phyloP scores from a whole-genome alignment of 2,797 vertebrate genomes.

The Champsocephalus esox region DNA sequence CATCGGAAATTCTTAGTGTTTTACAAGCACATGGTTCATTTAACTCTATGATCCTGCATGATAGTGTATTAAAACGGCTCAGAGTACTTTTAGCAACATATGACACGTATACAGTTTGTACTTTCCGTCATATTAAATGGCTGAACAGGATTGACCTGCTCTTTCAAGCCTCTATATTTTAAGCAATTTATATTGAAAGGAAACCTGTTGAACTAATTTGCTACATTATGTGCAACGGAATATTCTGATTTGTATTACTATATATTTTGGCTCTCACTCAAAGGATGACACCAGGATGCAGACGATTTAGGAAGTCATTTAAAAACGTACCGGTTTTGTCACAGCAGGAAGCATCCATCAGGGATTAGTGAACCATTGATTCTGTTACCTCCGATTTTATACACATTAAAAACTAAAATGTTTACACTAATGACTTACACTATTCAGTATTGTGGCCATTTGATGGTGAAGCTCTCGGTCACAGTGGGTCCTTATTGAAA shows the following conservation, averaged over 20 bases:
- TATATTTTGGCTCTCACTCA: conserved; percentile 17
- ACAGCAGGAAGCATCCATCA: too few relatives aligned
- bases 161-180: neutral
- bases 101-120: neutral
- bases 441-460: neutral
- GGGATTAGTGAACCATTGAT: conserved; percentile 2
- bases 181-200: neutral
- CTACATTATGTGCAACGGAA: neutral
- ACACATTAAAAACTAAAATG: conserved; percentile 9
- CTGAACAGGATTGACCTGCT: neutral
- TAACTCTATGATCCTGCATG: conserved; percentile 12
- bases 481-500: conserved; percentile 39
- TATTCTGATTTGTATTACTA: neutral
- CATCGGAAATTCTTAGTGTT: conserved; percentile 20
- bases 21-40: conserved; percentile 14
- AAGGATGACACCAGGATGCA: conserved; percentile 18
- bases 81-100: neutral
- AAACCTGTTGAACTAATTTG: neutral
- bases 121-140: conserved; percentile 6
- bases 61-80: conserved; percentile 9
- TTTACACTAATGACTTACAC: neutral
- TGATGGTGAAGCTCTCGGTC: conserved; percentile 14
- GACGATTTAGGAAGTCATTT: conserved; percentile 52
- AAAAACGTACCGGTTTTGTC: conserved; percentile 17
- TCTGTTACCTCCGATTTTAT: conserved; percentile 25